Evolutionary conservation across 2,113 vertebrate genomes (phyloP), one percentile per base, ranked within the genome.

Genomic region (Hippotragus niger): DNA sequence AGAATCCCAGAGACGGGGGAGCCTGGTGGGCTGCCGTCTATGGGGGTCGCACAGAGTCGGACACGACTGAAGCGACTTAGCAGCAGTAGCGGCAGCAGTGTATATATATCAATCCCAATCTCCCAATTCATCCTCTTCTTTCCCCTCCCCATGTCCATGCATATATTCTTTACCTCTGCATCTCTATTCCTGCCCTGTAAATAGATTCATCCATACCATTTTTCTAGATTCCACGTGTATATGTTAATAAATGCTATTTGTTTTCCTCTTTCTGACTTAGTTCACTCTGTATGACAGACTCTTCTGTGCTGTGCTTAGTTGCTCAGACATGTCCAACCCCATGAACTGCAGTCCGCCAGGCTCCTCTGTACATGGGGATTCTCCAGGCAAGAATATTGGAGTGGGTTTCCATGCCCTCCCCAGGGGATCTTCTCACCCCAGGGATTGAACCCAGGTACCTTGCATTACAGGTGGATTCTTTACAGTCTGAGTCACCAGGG

Each of bases 341-440:
- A 6, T 71, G 10, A 36, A 36, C n/a, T 40, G 19, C 12, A 71
- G 67, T 19, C n/a, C 0, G 0, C 19, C n/a, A 71, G 19, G n/a
- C n/a, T 71, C 67, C 67, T 71, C 67, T 3, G 67, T 36, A 3
- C 19, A 12, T 40, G 67, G 19, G 67, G 19, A 23, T 71, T 71
- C 67, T 71, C 67, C n/a, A 71, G 67, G 67, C 67, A 40, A 71
- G 36, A 12, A 40, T 71, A 71, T 36, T 71, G 67, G 67, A 71
- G 19, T 40, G n/a, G n/a, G 21, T 74, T 74, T 19, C n/a, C 2
- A 12, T 40, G n/a, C 67, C n/a, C 2, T 71, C 67, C 19, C n/a
- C n/a, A 74, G n/a, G n/a, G 36, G 67, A 74, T 74, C n/a, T 25
- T 74, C 67, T 74, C 19, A 74, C 23, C 5, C 67, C 36, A 74